Base-by-base conservation (phyloP, 2,888 invertebrate species). In the Cataglyphis cursor region DNA sequence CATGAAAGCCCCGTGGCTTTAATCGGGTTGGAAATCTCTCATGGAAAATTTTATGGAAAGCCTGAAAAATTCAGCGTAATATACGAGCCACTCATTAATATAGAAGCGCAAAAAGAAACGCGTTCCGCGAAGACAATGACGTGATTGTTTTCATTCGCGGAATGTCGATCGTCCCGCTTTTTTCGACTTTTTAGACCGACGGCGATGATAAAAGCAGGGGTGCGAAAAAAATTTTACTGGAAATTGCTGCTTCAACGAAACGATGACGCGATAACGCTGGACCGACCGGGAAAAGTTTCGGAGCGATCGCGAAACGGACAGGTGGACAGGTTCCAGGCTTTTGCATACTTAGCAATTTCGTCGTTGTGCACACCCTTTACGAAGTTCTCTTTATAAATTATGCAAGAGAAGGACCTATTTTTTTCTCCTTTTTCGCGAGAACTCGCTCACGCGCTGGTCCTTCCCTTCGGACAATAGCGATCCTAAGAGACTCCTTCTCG, bases 301-400 rank as follows among this genome's bases (percentile, higher is more conserved):
- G 41, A 51, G 35, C 72, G 62, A 74, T 83, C 81, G 80, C 80
- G 83, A 81, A 75, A 74, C 70, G 64, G 74, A 74, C 64, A 81
- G 74, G 81, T 62, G 75, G 72, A 83, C 48, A n/a, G n/a, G 65
- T 41, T 48, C 31, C n/a, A 62, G 54, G n/a, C n/a, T 51, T 81
- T 73, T 65, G 81, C 73, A 83, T 84, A 84, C 81, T 86, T 76
- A 59, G 80, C 73, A 82, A 88, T 87, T 85, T 87, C 31, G 65
- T 73, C 41, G 74, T 57, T 41, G 38, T 18, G 21, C 64, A 72
- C 61, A 80, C 51, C 35, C 66, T 72, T 61, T 54, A 65, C 70
- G 9, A 81, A 81, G 57, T 86, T 84, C 74, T 38, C 41, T 68
- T 85, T 81, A 81, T 80, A 82, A 85, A 85, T 83, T 76, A 82